phyloP scores from a whole-genome alignment of 35 echinoderm and acorn worm genomes.

The Ptychodera flava region DNA sequence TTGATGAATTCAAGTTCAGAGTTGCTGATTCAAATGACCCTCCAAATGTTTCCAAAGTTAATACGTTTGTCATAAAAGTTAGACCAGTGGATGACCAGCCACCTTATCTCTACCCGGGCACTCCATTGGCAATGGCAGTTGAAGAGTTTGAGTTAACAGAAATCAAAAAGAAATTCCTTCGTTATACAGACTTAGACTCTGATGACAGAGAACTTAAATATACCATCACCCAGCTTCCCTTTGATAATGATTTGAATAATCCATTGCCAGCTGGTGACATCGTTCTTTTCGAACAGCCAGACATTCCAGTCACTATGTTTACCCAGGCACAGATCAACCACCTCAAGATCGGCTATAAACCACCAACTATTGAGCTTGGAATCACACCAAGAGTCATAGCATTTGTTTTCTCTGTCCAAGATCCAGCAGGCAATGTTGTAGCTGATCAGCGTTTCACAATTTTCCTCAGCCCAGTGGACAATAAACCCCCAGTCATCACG shows the following conservation, averaged over 20 bases:
- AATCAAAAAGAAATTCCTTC: constrained; percentile 56
- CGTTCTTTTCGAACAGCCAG: constrained; percentile 73
- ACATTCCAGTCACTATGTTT: constrained; percentile 54
- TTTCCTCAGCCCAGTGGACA: constrained; percentile 79
- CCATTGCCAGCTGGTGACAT: constrained; percentile 78
- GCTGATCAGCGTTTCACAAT: constrained; percentile 55
- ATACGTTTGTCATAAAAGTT: constrained; percentile 81
- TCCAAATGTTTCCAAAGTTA: constrained; percentile 77
- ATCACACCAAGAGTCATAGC: constrained; percentile 70
- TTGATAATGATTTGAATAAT: constrained; percentile 52
- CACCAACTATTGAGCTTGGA: constrained; percentile 86
- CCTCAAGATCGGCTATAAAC: constrained; percentile 82
- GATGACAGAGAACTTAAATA: constrained; percentile 86
- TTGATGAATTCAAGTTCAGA: constrained; percentile 81
- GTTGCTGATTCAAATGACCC: constrained; percentile 66
- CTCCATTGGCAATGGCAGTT: constrained; percentile 58
- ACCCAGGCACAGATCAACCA: constrained; percentile 88
- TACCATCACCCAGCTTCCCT: constrained; percentile 54
- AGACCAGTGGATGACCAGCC: constrained; percentile 83
- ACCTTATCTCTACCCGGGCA: constrained; percentile 71
- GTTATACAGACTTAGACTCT: constrained; percentile 87
- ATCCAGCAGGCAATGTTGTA: constrained; percentile 71
- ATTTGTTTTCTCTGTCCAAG: constrained; percentile 74
- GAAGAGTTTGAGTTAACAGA: constrained; percentile 71
- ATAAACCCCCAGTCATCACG: constrained; percentile 80